Conservation (phyloP, 2,797 vertebrate genomes). For the Harpagifer antarcticus region DNA sequence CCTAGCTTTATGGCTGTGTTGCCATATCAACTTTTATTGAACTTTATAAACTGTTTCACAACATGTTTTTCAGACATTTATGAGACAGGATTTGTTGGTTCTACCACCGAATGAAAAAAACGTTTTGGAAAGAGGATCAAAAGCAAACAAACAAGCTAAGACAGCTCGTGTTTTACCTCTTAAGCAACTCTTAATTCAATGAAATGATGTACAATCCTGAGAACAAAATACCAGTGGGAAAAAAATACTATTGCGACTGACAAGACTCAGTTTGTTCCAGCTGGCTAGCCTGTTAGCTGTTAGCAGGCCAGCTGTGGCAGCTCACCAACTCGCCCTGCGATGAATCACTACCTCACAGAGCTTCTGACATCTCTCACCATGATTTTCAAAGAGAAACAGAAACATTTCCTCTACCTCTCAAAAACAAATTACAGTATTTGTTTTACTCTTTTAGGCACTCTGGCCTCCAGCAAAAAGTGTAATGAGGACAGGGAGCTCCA, state of each 20-base stretch:
- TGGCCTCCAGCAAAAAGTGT: background rate
- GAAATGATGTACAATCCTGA: background rate
- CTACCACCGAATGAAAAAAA: background rate
- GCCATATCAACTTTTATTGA: background rate
- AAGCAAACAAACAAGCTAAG: background rate
- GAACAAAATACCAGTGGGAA: background rate
- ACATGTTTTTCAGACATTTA: background rate
- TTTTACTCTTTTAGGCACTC: background rate
- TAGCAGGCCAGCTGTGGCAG: background rate
- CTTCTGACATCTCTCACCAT: background rate
- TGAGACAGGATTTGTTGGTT: too few species aligned
- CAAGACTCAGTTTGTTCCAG: background rate
- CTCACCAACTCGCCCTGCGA: background rate
- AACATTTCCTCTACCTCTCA: background rate
- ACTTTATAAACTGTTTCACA: background rate
- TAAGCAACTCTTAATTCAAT: background rate
- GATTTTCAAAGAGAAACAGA: background rate
- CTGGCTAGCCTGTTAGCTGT: constrained; percentile 1
- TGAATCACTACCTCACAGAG: background rate
- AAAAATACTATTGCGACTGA: background rate
- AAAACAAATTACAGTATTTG: background rate
- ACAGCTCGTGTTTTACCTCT: too few species aligned
- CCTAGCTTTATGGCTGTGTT: background rate
- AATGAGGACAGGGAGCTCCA: background rate
- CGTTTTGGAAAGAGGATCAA: background rate